These are phyloP conservation scores for Habropoda laboriosa DNA, from an alignment of 1,140 invertebrate species.

Conservation along the genomic window DNA sequence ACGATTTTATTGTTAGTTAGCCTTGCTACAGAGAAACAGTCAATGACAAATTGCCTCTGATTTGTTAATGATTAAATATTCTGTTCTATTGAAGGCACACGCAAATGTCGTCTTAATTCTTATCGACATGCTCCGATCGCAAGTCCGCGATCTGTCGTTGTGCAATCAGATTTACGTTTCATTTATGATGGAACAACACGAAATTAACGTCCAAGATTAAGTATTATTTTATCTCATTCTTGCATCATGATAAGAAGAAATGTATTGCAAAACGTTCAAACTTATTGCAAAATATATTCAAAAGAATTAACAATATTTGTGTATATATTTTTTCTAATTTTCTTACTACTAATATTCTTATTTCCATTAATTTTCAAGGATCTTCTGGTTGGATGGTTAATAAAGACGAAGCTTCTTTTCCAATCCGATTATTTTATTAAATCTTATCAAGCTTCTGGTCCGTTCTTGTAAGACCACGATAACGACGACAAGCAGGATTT, in stretches of 20 bases:
- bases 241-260: neutral
- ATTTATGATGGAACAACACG: neutral
- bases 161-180: conserved; percentile 1
- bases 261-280: neutral
- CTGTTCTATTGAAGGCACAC: neutral
- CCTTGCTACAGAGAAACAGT: neutral
- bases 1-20: neutral
- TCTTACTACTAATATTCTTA: too few species aligned
- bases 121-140: neutral
- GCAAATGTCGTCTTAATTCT: conserved; percentile 36
- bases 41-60: conserved; percentile 7
- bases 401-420: neutral
- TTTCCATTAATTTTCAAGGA: neutral
- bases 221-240: neutral
- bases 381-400: neutral
- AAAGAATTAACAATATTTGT: neutral
- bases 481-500: conserved; percentile 1
- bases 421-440: conserved; percentile 30
- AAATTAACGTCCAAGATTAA: neutral
- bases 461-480: neutral
- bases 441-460: neutral
- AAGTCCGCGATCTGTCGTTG: conserved; percentile 5
- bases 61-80: conserved; percentile 22
- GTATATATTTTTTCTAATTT: neutral
- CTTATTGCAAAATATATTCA: neutral